Conservation (phyloP, 2,888 invertebrate species). For the Neria commutata region DNA sequence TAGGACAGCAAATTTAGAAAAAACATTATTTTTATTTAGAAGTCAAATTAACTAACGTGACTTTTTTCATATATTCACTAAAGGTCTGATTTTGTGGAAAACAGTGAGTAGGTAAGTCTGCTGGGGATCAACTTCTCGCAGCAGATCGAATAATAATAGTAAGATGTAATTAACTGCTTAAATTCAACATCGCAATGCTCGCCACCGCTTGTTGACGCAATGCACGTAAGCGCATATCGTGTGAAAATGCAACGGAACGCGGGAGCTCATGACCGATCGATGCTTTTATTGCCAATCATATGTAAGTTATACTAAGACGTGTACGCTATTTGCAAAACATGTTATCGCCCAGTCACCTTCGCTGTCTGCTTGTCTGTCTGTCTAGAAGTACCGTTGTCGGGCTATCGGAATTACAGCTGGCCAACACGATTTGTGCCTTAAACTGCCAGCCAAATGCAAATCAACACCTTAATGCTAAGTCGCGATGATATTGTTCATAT, state of each 20-base stretch:
- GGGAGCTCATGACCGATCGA: not conserved
- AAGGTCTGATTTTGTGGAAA: too few relatives aligned
- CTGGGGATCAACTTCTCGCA: too few relatives aligned
- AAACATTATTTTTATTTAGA: too few relatives aligned
- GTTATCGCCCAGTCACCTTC: too few relatives aligned
- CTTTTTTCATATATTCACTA: too few relatives aligned
- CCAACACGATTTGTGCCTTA: not conserved
- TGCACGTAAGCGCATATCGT: not conserved
- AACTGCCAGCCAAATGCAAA: not conserved
- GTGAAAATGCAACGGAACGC: not conserved
- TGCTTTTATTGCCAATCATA: not conserved
- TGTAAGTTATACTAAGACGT: not conserved
- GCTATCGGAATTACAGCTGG: too few relatives aligned
- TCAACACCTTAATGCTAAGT: not conserved
- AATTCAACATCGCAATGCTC: not conserved
- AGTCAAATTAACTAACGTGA: too few relatives aligned
- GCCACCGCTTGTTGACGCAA: not conserved
- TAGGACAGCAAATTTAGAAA: too few relatives aligned
- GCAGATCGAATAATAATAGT: too few relatives aligned
- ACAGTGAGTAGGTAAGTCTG: too few relatives aligned
- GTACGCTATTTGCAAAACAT: not conserved
- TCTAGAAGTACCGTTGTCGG: too few relatives aligned
- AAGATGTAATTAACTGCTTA: not conserved
- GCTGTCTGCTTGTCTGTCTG: too few relatives aligned
- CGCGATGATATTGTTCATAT: conserved; percentile 3